These are phyloP conservation scores for Potamilus streckersoni DNA, from an alignment of 1,140 invertebrate species.

Conservation along the genomic window DNA sequence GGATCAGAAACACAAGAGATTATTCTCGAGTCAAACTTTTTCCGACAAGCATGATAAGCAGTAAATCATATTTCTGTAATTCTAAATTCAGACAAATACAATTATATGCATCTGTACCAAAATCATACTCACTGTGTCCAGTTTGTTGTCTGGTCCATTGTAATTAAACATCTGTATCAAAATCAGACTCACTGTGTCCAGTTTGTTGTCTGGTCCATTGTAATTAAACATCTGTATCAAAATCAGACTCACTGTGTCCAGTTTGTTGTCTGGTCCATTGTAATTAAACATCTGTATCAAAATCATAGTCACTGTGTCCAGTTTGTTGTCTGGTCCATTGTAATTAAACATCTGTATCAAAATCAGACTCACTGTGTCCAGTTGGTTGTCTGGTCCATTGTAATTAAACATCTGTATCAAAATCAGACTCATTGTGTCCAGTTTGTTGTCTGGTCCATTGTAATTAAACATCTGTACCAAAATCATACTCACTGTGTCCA, in stretches of 20 bases:
- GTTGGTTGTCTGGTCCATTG: conserved; percentile 79
- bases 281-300: conserved; percentile 78
- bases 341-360: conserved; percentile 78
- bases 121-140: conserved; percentile 79
- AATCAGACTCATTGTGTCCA: conserved; percentile 72
- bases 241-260: conserved; percentile 72
- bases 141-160: conserved; percentile 81
- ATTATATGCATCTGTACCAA: not conserved
- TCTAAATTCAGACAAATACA: not conserved
- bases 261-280: conserved; percentile 79
- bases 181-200: conserved; percentile 72
- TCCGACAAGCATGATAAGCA: too few species aligned
- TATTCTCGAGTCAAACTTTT: too few species aligned
- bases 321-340: conserved; percentile 79
- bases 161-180: too few species aligned
- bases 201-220: conserved; percentile 79
- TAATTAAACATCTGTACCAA: conserved; percentile 78
- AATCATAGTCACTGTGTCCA: conserved; percentile 72
- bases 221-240: conserved; percentile 78
- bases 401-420: conserved; percentile 78
- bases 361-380: conserved; percentile 72
- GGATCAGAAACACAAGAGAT: too few species aligned
- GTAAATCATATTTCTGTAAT: too few species aligned
- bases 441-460: conserved; percentile 79
- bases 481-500: conserved; percentile 72